These are phyloP conservation scores for Buphagus erythrorhynchus DNA, from an alignment of 2,797 vertebrate genomes.

Conservation along the genomic window DNA sequence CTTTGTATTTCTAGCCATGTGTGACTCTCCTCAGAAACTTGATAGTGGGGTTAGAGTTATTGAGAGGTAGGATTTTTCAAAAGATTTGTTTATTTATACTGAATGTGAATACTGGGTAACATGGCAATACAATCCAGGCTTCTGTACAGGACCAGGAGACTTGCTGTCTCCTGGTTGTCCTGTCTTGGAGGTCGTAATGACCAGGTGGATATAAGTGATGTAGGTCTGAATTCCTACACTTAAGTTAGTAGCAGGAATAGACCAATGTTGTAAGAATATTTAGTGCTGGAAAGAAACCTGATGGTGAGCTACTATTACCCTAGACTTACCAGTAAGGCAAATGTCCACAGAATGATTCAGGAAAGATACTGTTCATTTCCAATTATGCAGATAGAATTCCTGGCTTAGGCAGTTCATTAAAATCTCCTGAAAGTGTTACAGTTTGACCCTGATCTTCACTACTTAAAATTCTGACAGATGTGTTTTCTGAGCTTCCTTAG, in stretches of 20 bases:
- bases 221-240: neutral
- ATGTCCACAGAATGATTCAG: neutral
- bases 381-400: neutral
- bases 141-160: neutral
- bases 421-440: neutral
- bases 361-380: neutral
- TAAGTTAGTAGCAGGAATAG: neutral
- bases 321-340: neutral
- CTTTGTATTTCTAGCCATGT: neutral
- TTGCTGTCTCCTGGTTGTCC: too few relatives aligned
- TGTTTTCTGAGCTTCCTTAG: neutral
- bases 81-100: neutral
- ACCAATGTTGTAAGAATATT: neutral
- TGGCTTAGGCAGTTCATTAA: neutral
- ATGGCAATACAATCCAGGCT: neutral
- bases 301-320: neutral
- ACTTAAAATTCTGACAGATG: neutral
- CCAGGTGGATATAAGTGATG: neutral
- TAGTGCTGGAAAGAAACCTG: neutral
- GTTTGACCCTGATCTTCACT: neutral
- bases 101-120: neutral
- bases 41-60: neutral
- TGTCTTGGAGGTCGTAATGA: neutral
- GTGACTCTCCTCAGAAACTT: neutral
- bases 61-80: neutral